These are phyloP conservation scores for Sericinus montela DNA, from an alignment of 2,888 invertebrate genomes.

Conservation along the genomic window DNA sequence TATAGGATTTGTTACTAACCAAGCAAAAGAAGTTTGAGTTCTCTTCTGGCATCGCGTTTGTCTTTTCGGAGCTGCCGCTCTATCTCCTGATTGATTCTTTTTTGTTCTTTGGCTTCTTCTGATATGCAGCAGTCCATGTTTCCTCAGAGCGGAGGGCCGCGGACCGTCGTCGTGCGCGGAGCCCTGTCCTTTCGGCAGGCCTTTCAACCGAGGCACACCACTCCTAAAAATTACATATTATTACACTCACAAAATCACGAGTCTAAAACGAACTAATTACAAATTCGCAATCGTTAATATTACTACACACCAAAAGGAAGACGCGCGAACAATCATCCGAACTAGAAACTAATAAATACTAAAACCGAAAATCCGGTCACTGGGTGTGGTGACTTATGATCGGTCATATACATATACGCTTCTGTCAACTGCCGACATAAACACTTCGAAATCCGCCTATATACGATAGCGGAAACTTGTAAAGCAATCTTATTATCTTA, in stretches of 20 bases:
- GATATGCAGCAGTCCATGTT: conserved; percentile 99
- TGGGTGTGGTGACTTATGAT: conserved; percentile 82
- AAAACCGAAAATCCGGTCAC: conserved; percentile 80
- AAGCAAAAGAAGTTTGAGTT: conserved; percentile 89
- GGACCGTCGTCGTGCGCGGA: conserved; percentile 72
- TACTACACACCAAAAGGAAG: conserved; percentile 62
- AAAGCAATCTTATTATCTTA: conserved; percentile 84
- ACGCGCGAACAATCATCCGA: conserved; percentile 75
- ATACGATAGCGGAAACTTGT: conserved; percentile 79
- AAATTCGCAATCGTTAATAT: conserved; percentile 46
- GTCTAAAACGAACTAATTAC: conserved; percentile 27
- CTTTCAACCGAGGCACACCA: conserved; percentile 80
- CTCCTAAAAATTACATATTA: conserved; percentile 73
- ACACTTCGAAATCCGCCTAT: conserved; percentile 80
- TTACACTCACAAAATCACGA: conserved; percentile 64
- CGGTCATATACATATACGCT: conserved; percentile 82
- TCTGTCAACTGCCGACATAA: conserved; percentile 82
- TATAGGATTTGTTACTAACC: conserved; percentile 80
- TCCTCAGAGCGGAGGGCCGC: conserved; percentile 75
- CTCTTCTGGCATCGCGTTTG: conserved; percentile 95
- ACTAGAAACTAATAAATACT: conserved; percentile 70
- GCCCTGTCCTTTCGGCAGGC: conserved; percentile 78
- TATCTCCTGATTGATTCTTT: conserved; percentile 99
- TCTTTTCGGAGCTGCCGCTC: conserved; percentile 99
- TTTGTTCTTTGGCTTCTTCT: conserved; percentile 99